phyloP scores from a whole-genome alignment of 2,888 invertebrate species.

The Dryobota labecula region DNA sequence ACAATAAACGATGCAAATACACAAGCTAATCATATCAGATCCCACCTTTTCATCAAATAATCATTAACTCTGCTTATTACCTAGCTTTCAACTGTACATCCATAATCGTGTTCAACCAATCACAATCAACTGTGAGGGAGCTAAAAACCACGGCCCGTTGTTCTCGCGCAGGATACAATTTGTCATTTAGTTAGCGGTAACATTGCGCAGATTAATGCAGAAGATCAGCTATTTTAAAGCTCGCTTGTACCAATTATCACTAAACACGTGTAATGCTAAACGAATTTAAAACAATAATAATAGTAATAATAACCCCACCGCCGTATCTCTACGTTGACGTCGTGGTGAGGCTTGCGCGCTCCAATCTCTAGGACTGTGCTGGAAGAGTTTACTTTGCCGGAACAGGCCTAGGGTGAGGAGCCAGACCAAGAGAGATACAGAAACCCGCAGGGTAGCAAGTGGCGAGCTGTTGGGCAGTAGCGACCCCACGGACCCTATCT shows the following conservation, averaged over 20 bases:
- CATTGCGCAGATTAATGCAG: constrained; percentile 26
- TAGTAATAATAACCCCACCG: too few species aligned
- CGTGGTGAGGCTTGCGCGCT: too few species aligned
- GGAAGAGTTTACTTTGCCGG: too few species aligned
- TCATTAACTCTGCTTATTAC: constrained; percentile 44
- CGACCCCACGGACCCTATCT: too few species aligned
- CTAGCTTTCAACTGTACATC: constrained; percentile 36
- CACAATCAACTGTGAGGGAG: constrained; percentile 47
- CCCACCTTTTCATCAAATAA: constrained; percentile 41
- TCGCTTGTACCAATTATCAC: background rate
- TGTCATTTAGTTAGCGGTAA: constrained; percentile 67
- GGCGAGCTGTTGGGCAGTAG: too few species aligned
- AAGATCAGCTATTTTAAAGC: constrained; percentile 28
- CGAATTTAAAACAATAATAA: too few species aligned
- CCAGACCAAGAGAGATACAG: too few species aligned
- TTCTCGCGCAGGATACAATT: constrained; percentile 70
- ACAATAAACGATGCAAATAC: constrained; percentile 19
- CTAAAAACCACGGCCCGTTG: constrained; percentile 63
- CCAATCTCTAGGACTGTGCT: too few species aligned
- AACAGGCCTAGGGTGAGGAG: too few species aligned
- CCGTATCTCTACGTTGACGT: too few species aligned
- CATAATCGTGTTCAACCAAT: constrained; percentile 53
- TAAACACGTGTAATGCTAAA: background rate
- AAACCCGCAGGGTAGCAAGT: too few species aligned
- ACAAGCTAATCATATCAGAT: constrained; percentile 24